Percentiles rank a stretch among this genome's conserved stretches.
Evolutionary conservation across 2,888 invertebrate genomes (phyloP).

Genomic region (Synanthedon formicaeformis): DNA sequence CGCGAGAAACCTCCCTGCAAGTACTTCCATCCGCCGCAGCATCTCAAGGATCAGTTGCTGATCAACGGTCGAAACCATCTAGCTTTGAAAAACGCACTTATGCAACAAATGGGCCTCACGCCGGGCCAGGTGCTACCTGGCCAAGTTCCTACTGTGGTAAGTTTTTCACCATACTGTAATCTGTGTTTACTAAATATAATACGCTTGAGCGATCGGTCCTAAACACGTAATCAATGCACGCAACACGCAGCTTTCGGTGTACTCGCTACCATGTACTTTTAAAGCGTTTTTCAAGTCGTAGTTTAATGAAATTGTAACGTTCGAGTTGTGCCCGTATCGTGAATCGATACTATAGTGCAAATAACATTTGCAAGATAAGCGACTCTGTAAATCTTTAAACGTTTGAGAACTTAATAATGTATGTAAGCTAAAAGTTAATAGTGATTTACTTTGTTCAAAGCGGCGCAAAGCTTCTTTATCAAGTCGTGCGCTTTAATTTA

Average conservation of each 20-base stretch:
- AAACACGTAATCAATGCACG: conserved; percentile 47
- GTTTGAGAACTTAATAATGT: conserved; percentile 25
- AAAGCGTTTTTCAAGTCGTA: conserved; percentile 48
- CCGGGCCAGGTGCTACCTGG: conserved; percentile 94
- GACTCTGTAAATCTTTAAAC: conserved; percentile 17
- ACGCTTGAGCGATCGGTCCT: conserved; percentile 64
- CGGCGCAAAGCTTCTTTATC: conserved; percentile 19
- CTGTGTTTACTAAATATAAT: conserved; percentile 11
- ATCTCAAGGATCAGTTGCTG: conserved; percentile 98
- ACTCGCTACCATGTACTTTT: conserved; percentile 43
- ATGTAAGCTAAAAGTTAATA: conserved; percentile 30
- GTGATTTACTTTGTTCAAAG: conserved; percentile 35
- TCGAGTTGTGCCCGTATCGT: conserved; percentile 47
- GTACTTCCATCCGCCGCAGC: conserved; percentile 99
- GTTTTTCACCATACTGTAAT: conserved; percentile 38
- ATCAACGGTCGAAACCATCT: conserved; percentile 99
- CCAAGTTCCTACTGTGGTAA: conserved; percentile 93
- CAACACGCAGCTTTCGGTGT: conserved; percentile 65
- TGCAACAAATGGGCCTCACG: conserved; percentile 95
- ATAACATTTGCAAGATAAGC: not conserved
- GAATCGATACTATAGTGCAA: not conserved
- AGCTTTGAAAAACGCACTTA: conserved; percentile 97
- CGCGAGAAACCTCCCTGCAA: conserved; percentile 99
- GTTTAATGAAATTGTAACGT: conserved; percentile 29
- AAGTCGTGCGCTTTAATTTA: conserved; percentile 35